phyloP scores from a whole-genome alignment of 92 coral and sea anemone genomes.

The Umimayanthus chanpuru region DNA sequence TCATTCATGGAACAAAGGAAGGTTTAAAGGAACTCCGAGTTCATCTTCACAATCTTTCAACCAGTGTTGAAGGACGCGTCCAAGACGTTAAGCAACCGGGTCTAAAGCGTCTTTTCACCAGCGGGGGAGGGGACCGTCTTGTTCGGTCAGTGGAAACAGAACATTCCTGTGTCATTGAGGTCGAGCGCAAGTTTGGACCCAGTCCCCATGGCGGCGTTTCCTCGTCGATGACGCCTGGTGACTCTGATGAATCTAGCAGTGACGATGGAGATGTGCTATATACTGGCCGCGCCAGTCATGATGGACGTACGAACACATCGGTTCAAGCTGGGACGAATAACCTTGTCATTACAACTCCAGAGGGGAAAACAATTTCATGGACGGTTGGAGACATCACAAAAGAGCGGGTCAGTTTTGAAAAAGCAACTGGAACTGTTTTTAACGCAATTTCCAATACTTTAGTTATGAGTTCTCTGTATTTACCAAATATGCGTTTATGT shows the following conservation, averaged over 20 bases:
- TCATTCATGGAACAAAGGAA: slow-evolving; percentile 69
- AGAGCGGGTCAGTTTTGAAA: slow-evolving; percentile 59
- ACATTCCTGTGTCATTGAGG: slow-evolving; percentile 62
- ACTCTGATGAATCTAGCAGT: slow-evolving; percentile 30
- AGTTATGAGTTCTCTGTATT: no score
- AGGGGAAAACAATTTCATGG: slow-evolving; percentile 75
- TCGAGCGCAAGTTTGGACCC: slow-evolving; percentile 14
- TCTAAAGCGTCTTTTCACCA: slow-evolving; percentile 45
- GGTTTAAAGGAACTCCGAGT: slow-evolving; percentile 49
- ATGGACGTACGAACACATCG: neutral
- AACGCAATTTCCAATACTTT: no score
- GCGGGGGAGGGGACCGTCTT: slow-evolving; percentile 64
- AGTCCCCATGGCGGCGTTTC: neutral
- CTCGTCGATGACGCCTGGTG: neutral
- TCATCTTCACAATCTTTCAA: slow-evolving; percentile 27
- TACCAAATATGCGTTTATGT: no score
- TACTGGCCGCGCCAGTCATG: neutral
- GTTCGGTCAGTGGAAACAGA: slow-evolving; percentile 67
- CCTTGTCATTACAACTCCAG: slow-evolving; percentile 39
- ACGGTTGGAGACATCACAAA: slow-evolving; percentile 67
- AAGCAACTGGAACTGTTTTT: no score
- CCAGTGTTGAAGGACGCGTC: slow-evolving; percentile 27
- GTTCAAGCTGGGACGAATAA: neutral
- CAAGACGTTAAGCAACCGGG: slow-evolving; percentile 69
- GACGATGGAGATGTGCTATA: slow-evolving; percentile 19